phyloP scores from a whole-genome alignment of 2,113 vertebrate genomes.

The Datnioides undecimradiatus region DNA sequence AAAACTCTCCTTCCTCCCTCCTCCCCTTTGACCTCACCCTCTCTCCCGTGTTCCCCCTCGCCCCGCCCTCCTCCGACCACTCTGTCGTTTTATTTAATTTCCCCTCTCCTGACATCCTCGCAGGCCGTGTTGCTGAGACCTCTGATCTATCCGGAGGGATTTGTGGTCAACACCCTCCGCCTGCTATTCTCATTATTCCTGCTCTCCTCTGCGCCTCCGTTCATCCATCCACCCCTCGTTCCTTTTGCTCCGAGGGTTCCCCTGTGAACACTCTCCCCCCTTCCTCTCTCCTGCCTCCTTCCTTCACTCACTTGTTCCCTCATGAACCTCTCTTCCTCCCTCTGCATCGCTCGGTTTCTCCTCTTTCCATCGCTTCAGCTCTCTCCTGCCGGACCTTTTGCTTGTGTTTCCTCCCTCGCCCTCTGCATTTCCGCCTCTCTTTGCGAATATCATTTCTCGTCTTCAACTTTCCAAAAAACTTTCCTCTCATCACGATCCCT shows the following conservation, averaged over 20 bases:
- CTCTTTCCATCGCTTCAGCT: conserved; percentile 31
- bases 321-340: conserved; percentile 62
- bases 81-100: conserved; percentile 62
- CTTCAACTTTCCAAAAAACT: conserved; percentile 15
- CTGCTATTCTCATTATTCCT: conserved; percentile 83
- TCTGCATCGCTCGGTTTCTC: conserved; percentile 36
- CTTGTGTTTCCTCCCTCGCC: conserved; percentile 35
- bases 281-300: conserved; percentile 37
- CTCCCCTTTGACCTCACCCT: conserved; percentile 44
- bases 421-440: conserved; percentile 16
- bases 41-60: conserved; percentile 13
- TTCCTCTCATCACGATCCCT: conserved; percentile 35
- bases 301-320: conserved; percentile 62
- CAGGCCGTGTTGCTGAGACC: conserved; percentile 62
- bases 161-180: conserved; percentile 78
- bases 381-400: conserved; percentile 47
- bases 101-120: conserved; percentile 60
- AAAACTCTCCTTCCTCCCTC: conserved; percentile 32
- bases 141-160: conserved; percentile 68
- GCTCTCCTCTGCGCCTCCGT: conserved; percentile 46
- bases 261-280: conserved; percentile 52
- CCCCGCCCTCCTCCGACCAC: conserved; percentile 9
- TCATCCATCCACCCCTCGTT: conserved; percentile 62
- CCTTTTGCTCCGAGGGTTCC: conserved; percentile 47
- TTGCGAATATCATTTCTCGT: conserved; percentile 24